Percentiles rank a stretch among this genome's conserved stretches.
These are phyloP conservation scores for Glyphotaelius pellucidus DNA, from an alignment of 2,888 invertebrate species.

Conservation along the genomic window DNA sequence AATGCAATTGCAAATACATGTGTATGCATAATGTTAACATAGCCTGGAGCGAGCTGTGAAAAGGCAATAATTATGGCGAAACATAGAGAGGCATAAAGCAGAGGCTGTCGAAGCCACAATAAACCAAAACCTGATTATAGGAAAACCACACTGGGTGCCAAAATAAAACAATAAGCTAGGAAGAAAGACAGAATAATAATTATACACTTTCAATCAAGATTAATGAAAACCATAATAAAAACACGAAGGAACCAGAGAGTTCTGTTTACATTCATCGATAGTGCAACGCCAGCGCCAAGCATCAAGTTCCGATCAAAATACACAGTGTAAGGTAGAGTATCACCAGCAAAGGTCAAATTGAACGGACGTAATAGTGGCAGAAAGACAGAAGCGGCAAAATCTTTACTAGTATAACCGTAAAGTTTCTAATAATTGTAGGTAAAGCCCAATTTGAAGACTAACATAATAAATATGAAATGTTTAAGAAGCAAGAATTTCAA, in stretches of 20 bases:
- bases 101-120: not conserved
- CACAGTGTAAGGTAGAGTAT: not conserved
- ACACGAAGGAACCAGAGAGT: not conserved
- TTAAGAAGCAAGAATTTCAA: not conserved
- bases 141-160: not conserved
- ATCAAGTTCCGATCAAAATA: not conserved
- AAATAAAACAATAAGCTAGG: not conserved
- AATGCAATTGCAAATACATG: constrained; percentile 27
- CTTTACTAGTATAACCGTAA: not conserved
- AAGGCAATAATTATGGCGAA: not conserved
- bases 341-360: not conserved
- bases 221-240: not conserved
- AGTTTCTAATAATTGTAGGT: not conserved
- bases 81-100: not conserved
- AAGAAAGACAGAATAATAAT: not conserved
- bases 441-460: not conserved
- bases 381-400: not conserved
- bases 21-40: not conserved
- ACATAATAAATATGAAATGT: not conserved
- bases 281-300: not conserved
- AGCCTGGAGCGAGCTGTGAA: constrained; percentile 2
- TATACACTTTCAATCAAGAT: not conserved
- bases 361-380: not conserved
- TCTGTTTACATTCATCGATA: not conserved
- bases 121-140: not conserved